Evolutionary conservation across 2,113 vertebrate species (phyloP), one percentile per base, ranked within the genome.

Genomic region (Aramus guarauna): DNA sequence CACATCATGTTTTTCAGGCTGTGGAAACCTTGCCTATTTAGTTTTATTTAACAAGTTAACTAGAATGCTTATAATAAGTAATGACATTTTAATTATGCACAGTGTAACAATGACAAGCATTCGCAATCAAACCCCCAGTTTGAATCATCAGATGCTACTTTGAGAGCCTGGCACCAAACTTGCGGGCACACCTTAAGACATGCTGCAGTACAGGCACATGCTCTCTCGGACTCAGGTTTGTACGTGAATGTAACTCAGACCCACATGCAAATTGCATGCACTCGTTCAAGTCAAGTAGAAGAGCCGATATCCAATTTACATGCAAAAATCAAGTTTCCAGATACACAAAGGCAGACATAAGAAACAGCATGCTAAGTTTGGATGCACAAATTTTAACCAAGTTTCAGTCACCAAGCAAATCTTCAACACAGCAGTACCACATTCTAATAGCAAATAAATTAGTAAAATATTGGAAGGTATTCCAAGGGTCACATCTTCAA

Each of bases 271-370:
- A 74, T 15, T 26, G 52, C 95, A 95, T 96, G 94, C 94, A 94
- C 75, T 94, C 53, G 2, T 89, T 91, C 88, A 83, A 97, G 88
- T 88, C 83, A 87, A 85, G 75, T 71, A 91, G 85, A 92, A 92
- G 86, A 89, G 91, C 80, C 89, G 82, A 84, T 76, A 85, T 53
- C 78, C 87, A 77, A 93, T 1, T 88, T 67, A 92, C 94, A 91
- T 97, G 95, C 94, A 96, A 85, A 95, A 95, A 94, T 95, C 78
- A 96, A 90, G 62, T 81, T 92, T 95, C 89, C 66, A 85, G 73
- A 82, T 95, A 95, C 89, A 94, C 62, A 91, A 90, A 94, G 71
- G 91, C 95, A 96, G 95, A 97, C 66, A 2, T 79, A 91, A 96
- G 89, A 92, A 94, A 91, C 1, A 26, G 95, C 95, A 97, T 96